Evolutionary conservation across 2,113 vertebrate species (phyloP).

Genomic region (Calyptomena viridis): DNA sequence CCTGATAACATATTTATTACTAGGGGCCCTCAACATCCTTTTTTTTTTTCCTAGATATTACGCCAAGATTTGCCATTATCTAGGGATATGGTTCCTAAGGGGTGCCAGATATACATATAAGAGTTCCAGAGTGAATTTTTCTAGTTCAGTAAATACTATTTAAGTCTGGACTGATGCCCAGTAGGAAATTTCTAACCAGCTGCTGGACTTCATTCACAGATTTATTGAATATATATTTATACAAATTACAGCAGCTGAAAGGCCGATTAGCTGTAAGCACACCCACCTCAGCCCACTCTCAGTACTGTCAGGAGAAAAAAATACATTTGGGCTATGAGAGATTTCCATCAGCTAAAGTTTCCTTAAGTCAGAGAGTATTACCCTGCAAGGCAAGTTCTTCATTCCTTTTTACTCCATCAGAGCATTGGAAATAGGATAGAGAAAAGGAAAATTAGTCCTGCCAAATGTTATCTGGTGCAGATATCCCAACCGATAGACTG

Average conservation of each 20-base stretch:
- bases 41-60: background rate
- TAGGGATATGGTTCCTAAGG: background rate
- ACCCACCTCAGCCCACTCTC: background rate
- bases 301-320: background rate
- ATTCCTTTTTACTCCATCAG: background rate
- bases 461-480: background rate
- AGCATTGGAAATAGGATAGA: background rate
- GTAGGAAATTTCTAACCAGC: constrained; percentile 11
- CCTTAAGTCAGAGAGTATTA: background rate
- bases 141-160: constrained; percentile 16
- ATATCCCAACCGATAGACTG: background rate
- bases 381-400: background rate
- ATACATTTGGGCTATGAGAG: background rate
- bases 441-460: background rate
- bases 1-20: background rate
- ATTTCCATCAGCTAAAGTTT: background rate
- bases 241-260: constrained; percentile 13
- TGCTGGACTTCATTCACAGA: constrained; percentile 28
- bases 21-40: background rate
- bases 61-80: background rate
- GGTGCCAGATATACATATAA: background rate
- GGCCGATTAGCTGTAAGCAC: background rate
- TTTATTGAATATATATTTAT: constrained; percentile 11
- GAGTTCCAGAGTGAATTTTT: constrained; percentile 24
- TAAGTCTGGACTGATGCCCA: constrained; percentile 3